These are phyloP conservation scores for Seira ritae DNA, from an alignment of 2,888 invertebrate genomes.

Conservation along the genomic window DNA sequence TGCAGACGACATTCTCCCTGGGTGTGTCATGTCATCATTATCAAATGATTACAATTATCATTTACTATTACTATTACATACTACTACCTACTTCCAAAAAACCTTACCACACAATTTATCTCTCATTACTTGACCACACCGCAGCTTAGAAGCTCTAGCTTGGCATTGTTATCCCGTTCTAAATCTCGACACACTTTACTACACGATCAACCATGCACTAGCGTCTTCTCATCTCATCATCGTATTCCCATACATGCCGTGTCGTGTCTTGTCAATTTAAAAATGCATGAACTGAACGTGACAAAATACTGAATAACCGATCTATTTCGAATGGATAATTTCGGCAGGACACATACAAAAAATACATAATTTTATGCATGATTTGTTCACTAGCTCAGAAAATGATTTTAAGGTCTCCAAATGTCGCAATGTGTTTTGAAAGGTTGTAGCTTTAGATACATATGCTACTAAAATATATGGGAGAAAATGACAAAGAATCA, in stretches of 20 bases:
- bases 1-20: constrained; percentile 16
- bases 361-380: constrained; percentile 38
- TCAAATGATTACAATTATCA: constrained; percentile 5
- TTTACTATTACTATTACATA: no score
- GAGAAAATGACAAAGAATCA: no score
- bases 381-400: constrained; percentile 52
- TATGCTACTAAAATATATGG: no score
- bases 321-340: neutral
- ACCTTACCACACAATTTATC: neutral
- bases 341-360: neutral
- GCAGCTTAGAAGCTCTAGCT: neutral
- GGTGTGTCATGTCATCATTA: constrained; percentile 34
- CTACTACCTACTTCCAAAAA: constrained; percentile 15
- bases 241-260: no score
- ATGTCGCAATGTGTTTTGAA: neutral
- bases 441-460: neutral
- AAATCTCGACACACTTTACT: constrained; percentile 46
- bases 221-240: neutral
- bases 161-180: constrained; percentile 14
- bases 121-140: constrained; percentile 5
- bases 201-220: no score
- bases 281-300: neutral
- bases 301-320: neutral
- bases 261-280: neutral
- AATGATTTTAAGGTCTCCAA: constrained; percentile 24